Conservation (phyloP, 92 coral and sea anemone species). For the Muricea muricata region DNA sequence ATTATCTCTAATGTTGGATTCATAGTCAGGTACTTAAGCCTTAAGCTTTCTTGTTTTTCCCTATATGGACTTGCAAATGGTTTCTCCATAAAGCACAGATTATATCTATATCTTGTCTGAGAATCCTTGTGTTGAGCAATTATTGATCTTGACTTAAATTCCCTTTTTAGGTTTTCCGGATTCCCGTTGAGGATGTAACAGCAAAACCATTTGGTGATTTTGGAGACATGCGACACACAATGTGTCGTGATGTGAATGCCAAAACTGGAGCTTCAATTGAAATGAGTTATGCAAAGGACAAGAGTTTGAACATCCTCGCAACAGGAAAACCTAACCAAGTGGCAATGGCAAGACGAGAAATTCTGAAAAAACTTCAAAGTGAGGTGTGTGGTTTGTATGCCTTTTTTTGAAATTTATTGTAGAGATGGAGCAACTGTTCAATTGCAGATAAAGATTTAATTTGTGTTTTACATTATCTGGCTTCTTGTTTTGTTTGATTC, state of each 20-base stretch:
- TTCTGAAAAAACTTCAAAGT: constrained; percentile 89
- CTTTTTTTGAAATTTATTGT: too few species aligned
- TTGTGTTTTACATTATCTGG: too few species aligned
- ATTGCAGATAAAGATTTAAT: too few species aligned
- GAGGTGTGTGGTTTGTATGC: constrained; percentile 69
- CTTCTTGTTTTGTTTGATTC: too few species aligned
- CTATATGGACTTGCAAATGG: too few species aligned
- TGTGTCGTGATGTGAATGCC: constrained; percentile 91
- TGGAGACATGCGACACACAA: constrained; percentile 90
- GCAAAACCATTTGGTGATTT: constrained; percentile 86
- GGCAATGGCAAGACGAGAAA: constrained; percentile 93
- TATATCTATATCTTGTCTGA: too few species aligned
- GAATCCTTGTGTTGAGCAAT: too few species aligned
- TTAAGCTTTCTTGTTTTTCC: too few species aligned
- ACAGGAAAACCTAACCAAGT: constrained; percentile 97
- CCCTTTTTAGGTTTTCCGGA: constrained; percentile 81
- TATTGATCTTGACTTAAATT: neutral
- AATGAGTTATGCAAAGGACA: constrained; percentile 93
- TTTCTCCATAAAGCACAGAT: too few species aligned
- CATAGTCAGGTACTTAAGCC: too few species aligned
- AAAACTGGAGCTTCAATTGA: constrained; percentile 99
- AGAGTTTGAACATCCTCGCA: constrained; percentile 92
- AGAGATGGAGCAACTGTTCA: neutral
- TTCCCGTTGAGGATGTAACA: constrained; percentile 94
- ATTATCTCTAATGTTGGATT: too few species aligned